A percentile compares a stretch with the other conserved stretches of the same genome.
phyloP scores from a whole-genome alignment of 2,797 vertebrate species.

The Mormyrus proboscirostris region DNA sequence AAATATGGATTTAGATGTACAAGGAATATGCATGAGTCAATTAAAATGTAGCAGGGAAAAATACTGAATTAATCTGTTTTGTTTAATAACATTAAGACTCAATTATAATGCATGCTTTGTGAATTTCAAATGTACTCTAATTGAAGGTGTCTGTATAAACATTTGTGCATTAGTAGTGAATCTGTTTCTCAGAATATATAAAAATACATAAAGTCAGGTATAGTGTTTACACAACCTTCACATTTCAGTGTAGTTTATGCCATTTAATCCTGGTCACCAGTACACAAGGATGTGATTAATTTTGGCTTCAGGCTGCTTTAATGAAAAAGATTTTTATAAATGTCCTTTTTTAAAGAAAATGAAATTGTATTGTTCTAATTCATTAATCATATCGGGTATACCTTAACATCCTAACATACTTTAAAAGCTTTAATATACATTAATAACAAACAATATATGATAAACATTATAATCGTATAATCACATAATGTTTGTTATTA shows the following conservation, averaged over 20 bases:
- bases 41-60: not conserved
- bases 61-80: not conserved
- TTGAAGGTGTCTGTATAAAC: not conserved
- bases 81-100: not conserved
- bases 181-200: not conserved
- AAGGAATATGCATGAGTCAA: not conserved
- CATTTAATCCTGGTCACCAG: not conserved
- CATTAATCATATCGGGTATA: not conserved
- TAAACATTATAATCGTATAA: no score
- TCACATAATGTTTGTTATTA: no score
- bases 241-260: not conserved
- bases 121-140: not conserved
- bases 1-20: not conserved
- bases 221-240: not conserved
- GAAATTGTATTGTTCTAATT: not conserved
- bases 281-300: not conserved
- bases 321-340: not conserved
- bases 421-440: not conserved
- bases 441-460: not conserved
- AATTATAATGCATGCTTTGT: not conserved
- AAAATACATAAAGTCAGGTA: not conserved
- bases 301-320: not conserved
- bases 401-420: not conserved
- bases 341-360: not conserved
- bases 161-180: not conserved